phyloP scores from a whole-genome alignment of 2,888 invertebrate species.

The Acrobasis repandana region DNA sequence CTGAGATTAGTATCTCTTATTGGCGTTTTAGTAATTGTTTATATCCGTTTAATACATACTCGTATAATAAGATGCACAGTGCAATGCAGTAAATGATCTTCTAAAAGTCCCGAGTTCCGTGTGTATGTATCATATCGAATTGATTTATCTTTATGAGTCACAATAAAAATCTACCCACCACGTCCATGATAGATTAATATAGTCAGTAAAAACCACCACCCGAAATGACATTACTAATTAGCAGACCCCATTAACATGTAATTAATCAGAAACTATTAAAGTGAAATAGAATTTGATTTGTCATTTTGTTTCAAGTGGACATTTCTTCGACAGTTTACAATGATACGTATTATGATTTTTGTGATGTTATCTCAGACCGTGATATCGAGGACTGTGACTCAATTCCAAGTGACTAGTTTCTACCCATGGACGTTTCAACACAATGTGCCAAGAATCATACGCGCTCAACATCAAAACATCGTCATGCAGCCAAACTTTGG shows the following conservation, averaged over 20 bases:
- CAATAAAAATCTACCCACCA: not conserved
- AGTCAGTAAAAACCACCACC: too few species aligned
- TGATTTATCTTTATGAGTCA: not conserved
- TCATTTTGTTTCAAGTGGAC: not conserved
- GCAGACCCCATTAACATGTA: not conserved
- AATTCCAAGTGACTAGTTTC: not conserved
- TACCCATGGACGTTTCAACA: not conserved
- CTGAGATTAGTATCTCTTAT: too few species aligned
- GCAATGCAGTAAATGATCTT: not conserved
- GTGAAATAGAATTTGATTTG: not conserved
- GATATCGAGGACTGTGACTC: not conserved
- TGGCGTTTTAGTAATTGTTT: too few species aligned
- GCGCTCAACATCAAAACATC: not conserved
- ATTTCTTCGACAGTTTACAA: slow-evolving; percentile 1
- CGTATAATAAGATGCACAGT: too few species aligned
- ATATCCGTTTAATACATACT: too few species aligned
- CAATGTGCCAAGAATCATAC: not conserved
- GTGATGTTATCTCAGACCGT: not conserved
- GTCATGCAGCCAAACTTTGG: not conserved
- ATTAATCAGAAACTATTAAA: not conserved
- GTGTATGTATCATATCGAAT: not conserved
- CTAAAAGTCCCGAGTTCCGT: slow-evolving; percentile 10
- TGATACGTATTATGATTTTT: slow-evolving; percentile 6
- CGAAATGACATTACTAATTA: not conserved
- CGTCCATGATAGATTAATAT: not conserved